Base-by-base conservation (phyloP, 37 sponge, comb jelly and placozoan species). In the Cliona cf. orientalis region DNA sequence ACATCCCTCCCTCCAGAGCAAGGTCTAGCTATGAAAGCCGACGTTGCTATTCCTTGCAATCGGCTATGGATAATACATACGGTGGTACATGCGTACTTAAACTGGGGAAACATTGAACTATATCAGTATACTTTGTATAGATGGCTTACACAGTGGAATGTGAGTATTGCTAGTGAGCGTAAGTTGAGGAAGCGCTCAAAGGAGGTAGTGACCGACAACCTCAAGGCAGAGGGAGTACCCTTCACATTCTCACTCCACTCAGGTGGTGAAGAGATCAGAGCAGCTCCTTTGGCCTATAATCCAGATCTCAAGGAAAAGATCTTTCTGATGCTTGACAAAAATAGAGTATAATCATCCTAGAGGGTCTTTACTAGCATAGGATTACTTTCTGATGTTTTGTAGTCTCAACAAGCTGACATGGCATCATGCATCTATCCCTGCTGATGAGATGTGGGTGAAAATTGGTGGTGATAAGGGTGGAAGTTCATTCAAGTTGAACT, bases 391-490 rank as follows among this genome's bases (percentile, higher is more conserved):
- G n/a, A n/a, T n/a, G n/a, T 14, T 5, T 58, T 69, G 59, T n/a
- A n/a, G 58, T 56, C 3, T 6, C 21, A 26, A 12, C 58, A 64
- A 58, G 17, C 57, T 86, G 17, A 86, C 87, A 22, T 86, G 80
- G 80, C 80, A 80, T 38, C 34, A 72, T 32, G 68, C 75, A n/a
- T 49, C 74, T 23, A 86, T 86, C n/a, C 80, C 80, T 6, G 26
- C 33, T 9, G 67, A 64, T 72, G 80, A 86, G 43, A 28, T 86
- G 4, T 77, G 78, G 78, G 28, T 77, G 5, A 80, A 80, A 41
- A 2, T 80, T 9, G 83, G 83, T 23, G 83, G 83, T 17, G 83
- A 82, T 36, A 72, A 72, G 62, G 83, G 83, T 1, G 23, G 36
- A 9, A 65, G 74, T 6, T 64, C 36, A 5, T 82, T 82, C 65